A percentile compares a stretch with the other conserved stretches of the same genome.
Evolutionary conservation across 2,888 invertebrate genomes (phyloP).

Genomic region (Troides oblongomaculatus): DNA sequence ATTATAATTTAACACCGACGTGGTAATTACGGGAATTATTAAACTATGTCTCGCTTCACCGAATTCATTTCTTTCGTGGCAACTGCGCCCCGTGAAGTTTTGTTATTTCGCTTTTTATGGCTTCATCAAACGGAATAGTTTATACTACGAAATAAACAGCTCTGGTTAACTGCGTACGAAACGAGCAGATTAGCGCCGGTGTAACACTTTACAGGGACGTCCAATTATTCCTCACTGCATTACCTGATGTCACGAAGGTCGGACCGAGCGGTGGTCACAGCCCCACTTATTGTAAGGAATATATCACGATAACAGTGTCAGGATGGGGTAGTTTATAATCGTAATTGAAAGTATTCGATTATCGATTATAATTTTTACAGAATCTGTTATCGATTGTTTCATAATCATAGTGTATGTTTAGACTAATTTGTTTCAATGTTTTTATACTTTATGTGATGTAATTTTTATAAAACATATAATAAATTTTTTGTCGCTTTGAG

Average conservation of each 20-base stretch:
- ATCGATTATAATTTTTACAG: too few relatives aligned
- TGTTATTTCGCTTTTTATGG: conserved; percentile 17
- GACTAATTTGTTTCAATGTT: too few relatives aligned
- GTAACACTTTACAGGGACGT: conserved; percentile 36
- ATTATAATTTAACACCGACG: conserved; percentile 28
- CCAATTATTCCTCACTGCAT: conserved; percentile 39
- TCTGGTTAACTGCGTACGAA: conserved; percentile 26
- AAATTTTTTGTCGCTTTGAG: too few relatives aligned
- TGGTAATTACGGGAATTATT: conserved; percentile 22
- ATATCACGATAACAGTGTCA: too few relatives aligned
- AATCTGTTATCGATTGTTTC: too few relatives aligned
- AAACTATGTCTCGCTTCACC: conserved; percentile 14
- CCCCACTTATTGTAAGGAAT: too few relatives aligned
- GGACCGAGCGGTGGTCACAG: conserved; percentile 17
- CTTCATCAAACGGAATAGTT: conserved; percentile 24
- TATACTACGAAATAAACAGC: conserved; percentile 27
- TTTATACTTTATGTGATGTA: too few relatives aligned
- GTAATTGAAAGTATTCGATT: too few relatives aligned
- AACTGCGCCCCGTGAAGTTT: background rate
- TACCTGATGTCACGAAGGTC: conserved; percentile 34
- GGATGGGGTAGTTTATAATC: too few relatives aligned
- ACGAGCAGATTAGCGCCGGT: conserved; percentile 27
- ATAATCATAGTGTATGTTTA: too few relatives aligned
- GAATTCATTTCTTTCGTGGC: conserved; percentile 25
- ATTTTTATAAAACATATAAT: too few relatives aligned